phyloP scores from a whole-genome alignment of 1,140 invertebrate genomes.

The Pentalonia nigronervosa region DNA sequence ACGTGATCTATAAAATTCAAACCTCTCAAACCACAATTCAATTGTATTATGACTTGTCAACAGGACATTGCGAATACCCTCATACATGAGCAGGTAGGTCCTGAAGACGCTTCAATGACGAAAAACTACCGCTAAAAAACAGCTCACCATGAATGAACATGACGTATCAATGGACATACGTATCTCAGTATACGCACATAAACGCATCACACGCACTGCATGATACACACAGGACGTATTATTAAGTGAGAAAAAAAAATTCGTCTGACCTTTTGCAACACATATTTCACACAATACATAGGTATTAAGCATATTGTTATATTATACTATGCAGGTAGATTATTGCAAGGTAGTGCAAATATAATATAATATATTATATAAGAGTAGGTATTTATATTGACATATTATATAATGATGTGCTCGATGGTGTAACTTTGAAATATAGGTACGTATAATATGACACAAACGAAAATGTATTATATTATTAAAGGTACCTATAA shows the following conservation, averaged over 20 bases:
- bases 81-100: background rate
- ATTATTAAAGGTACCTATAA: background rate
- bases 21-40: conserved; percentile 5
- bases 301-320: background rate
- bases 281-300: background rate
- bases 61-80: conserved; percentile 20
- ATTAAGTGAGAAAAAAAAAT: background rate
- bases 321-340: background rate
- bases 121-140: conserved; percentile 42
- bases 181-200: background rate
- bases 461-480: background rate
- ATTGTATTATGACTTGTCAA: conserved; percentile 44
- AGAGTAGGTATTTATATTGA: background rate
- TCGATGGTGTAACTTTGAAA: background rate
- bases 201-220: background rate
- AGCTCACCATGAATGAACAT: conserved; percentile 17
- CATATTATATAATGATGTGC: background rate
- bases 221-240: background rate
- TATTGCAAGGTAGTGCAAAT: background rate
- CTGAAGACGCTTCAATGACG: background rate
- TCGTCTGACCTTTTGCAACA: conserved; percentile 27
- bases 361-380: background rate
- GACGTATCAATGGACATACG: background rate
- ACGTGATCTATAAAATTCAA: conserved; percentile 9
- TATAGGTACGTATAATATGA: background rate